Evolutionary conservation across 2,888 invertebrate genomes (phyloP).

Genomic region (Xestoiulus laeticollis): DNA sequence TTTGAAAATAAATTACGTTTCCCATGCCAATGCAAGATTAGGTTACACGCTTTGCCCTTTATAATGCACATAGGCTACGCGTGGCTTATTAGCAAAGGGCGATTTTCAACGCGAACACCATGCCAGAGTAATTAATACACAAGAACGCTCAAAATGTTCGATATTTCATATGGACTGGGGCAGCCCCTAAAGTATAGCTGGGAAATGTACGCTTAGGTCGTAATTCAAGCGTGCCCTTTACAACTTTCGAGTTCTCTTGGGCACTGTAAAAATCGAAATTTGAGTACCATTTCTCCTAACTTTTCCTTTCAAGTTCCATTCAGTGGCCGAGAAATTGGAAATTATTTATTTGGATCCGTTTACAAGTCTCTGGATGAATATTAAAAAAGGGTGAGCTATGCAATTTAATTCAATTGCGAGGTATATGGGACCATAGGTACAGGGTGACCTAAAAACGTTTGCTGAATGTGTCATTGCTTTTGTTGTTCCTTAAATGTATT

Average conservation of each 20-base stretch:
- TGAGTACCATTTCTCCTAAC: neutral
- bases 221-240: neutral
- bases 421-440: neutral
- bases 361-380: conserved; percentile 12
- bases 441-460: neutral
- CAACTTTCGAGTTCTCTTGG: neutral
- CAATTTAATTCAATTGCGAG: neutral
- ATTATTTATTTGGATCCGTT: neutral
- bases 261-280: neutral
- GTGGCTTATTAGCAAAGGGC: neutral
- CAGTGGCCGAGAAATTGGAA: neutral
- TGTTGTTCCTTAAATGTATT: no score
- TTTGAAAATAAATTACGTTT: conserved; percentile 9
- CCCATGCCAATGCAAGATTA: conserved; percentile 21
- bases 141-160: neutral
- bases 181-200: neutral
- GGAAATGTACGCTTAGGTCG: neutral
- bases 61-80: neutral
- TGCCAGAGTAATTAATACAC: neutral
- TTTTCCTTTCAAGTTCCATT: neutral
- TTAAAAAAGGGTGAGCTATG: neutral
- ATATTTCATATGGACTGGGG: neutral
- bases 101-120: neutral
- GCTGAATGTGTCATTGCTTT: no score
- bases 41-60: neutral